Evolutionary conservation across 2,113 vertebrate species (phyloP).

Genomic region (Australoheros scitulus): DNA sequence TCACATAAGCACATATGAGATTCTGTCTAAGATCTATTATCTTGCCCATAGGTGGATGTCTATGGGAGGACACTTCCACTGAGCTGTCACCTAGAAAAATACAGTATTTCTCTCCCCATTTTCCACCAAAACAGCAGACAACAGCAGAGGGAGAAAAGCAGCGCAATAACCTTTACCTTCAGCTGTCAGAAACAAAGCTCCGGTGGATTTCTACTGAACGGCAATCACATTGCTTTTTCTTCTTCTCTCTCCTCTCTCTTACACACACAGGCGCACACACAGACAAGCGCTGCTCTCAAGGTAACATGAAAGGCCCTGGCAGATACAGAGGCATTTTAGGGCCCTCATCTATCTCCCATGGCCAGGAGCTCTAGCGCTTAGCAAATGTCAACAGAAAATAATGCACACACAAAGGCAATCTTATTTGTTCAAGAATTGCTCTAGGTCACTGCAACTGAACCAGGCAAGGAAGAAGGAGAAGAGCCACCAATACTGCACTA

Average conservation of each 20-base stretch:
- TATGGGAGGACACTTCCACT: constrained; percentile 44
- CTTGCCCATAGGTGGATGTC: constrained; percentile 11
- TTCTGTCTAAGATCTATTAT: constrained; percentile 11
- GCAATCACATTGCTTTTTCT: constrained; percentile 66
- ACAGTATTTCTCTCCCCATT: constrained; percentile 35
- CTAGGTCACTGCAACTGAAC: constrained; percentile 81
- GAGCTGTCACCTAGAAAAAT: constrained; percentile 32
- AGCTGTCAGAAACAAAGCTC: constrained; percentile 70
- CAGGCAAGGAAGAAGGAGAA: constrained; percentile 51
- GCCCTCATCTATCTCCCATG: constrained; percentile 81
- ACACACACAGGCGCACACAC: neutral
- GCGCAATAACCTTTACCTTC: constrained; percentile 75
- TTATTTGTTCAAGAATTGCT: constrained; percentile 86
- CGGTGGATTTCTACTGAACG: constrained; percentile 57
- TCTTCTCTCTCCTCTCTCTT: neutral
- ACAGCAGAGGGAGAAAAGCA: constrained; percentile 32
- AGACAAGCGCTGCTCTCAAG: constrained; percentile 57
- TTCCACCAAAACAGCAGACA: constrained; percentile 39
- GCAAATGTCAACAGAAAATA: constrained; percentile 87
- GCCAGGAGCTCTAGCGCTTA: constrained; percentile 81
- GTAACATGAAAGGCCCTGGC: constrained; percentile 80
- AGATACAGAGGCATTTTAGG: constrained; percentile 80
- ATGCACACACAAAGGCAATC: constrained; percentile 84
- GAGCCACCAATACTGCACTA: constrained; percentile 43
- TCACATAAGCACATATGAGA: neutral